Evolutionary conservation across 2,797 vertebrate species (phyloP).

Genomic region (Hyperoplus immaculatus): DNA sequence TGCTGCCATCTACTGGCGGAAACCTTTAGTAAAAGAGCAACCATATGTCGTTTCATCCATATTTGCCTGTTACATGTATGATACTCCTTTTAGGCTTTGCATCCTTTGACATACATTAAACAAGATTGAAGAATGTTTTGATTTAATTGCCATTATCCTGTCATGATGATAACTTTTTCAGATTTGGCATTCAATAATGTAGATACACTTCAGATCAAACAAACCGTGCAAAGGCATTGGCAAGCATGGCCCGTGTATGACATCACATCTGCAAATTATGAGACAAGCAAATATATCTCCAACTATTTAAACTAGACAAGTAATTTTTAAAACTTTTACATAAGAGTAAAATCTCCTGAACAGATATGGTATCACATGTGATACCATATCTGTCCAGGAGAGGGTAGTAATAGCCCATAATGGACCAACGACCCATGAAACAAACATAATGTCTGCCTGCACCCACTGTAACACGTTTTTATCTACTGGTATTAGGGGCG

Average conservation of each 20-base stretch:
- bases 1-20: conserved; percentile 59
- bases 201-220: neutral
- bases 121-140: neutral
- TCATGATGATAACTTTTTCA: neutral
- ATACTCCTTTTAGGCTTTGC: neutral
- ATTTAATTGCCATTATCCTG: neutral
- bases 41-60: too few species aligned
- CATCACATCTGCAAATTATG: neutral
- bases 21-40: neutral
- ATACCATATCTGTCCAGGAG: too few species aligned
- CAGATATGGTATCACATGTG: too few species aligned
- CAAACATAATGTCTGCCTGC: neutral
- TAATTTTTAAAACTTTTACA: neutral
- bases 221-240: neutral
- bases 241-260: neutral
- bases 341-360: too few species aligned
- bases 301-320: neutral
- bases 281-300: neutral
- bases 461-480: neutral
- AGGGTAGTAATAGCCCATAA: too few species aligned
- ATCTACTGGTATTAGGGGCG: too few species aligned
- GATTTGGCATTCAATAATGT: conserved; percentile 4
- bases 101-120: neutral
- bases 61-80: neutral
- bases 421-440: too few species aligned